Evolutionary conservation across 1,140 invertebrate species (phyloP).

Genomic region (Drosophila watanabei): DNA sequence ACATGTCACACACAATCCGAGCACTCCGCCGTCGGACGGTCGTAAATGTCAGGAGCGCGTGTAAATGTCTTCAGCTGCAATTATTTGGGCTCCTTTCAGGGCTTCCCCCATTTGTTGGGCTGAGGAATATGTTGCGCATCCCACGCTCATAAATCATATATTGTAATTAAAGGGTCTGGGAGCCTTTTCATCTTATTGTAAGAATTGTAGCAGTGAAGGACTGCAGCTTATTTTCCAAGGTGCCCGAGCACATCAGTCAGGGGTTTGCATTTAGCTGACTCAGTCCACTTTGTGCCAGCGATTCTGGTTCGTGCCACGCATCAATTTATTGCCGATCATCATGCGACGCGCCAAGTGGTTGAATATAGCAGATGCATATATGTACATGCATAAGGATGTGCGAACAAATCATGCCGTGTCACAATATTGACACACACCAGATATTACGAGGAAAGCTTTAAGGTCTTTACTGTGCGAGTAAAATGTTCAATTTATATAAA

Average conservation of each 20-base stretch:
- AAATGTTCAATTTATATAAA: no score
- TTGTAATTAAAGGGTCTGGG: constrained; percentile 60
- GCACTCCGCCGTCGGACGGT: constrained; percentile 44
- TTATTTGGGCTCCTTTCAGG: constrained; percentile 58
- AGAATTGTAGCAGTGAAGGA: constrained; percentile 38
- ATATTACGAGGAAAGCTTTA: constrained; percentile 20
- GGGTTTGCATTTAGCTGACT: constrained; percentile 74
- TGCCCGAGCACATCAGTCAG: constrained; percentile 32
- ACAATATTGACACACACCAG: constrained; percentile 69
- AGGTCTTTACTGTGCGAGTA: no score
- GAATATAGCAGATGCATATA: constrained; percentile 5
- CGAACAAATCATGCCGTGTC: constrained; percentile 70
- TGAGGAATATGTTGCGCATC: constrained; percentile 41
- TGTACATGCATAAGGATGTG: neutral
- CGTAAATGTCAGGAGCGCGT: constrained; percentile 81
- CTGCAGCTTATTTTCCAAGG: constrained; percentile 31
- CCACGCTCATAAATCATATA: constrained; percentile 62
- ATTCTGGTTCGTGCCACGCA: constrained; percentile 30
- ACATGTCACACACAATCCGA: constrained; percentile 63
- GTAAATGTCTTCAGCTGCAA: constrained; percentile 83
- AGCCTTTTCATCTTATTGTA: constrained; percentile 24
- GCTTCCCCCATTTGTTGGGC: neutral
- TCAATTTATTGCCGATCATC: constrained; percentile 80
- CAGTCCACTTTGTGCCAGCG: constrained; percentile 30
- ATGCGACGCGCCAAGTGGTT: constrained; percentile 57